Conservation (phyloP, 2,113 vertebrate genomes). For the Cynopterus brachyotis region DNA sequence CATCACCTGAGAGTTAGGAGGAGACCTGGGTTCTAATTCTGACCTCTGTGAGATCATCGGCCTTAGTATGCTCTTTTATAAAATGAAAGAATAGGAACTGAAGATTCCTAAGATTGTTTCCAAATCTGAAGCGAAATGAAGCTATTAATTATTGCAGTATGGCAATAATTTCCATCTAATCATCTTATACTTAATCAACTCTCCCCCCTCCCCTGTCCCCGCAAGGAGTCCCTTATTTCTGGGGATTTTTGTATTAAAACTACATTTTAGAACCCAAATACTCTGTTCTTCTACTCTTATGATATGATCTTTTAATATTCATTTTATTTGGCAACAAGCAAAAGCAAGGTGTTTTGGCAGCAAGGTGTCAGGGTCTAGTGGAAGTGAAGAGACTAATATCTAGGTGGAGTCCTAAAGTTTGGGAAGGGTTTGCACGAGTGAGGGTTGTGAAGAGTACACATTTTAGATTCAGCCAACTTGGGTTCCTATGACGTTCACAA, state of each 20-base stretch:
- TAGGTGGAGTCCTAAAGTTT: background rate
- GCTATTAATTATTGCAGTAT: background rate
- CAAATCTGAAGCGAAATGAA: background rate
- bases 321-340: background rate
- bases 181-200: background rate
- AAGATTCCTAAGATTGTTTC: background rate
- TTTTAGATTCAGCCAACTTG: background rate
- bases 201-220: too few relatives aligned
- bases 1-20: background rate
- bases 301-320: background rate
- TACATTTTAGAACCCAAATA: background rate
- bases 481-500: background rate
- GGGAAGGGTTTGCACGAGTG: background rate
- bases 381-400: background rate
- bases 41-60: background rate
- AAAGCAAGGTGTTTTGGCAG: background rate
- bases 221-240: background rate
- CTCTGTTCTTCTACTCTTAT: background rate
- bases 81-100: background rate
- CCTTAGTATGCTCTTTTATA: background rate
- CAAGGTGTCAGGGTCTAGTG: background rate
- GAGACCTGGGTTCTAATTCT: background rate
- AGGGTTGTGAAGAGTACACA: background rate
- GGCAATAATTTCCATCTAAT: background rate
- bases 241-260: background rate